Evolutionary conservation across 2,113 vertebrate species (phyloP).

Genomic region (Entomyzon cyanotis): DNA sequence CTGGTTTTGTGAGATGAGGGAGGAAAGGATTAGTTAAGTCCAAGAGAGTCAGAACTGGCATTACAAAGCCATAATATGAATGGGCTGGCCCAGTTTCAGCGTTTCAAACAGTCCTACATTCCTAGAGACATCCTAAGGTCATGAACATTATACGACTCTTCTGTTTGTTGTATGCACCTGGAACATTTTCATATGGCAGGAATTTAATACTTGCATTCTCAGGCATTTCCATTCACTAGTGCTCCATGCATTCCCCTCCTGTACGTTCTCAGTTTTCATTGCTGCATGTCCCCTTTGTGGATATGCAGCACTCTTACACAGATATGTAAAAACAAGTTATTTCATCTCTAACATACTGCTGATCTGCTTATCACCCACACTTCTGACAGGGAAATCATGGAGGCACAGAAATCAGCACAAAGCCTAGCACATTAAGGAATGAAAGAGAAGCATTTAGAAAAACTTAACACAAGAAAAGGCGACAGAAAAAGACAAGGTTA

Average conservation of each 20-base stretch:
- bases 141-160: neutral
- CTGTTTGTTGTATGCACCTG: neutral
- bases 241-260: neutral
- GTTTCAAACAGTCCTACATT: neutral
- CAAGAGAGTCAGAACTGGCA: neutral
- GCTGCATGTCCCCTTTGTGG: neutral
- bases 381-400: neutral
- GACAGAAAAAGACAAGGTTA: slow-evolving; percentile 48
- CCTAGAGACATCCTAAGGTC: neutral
- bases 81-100: neutral
- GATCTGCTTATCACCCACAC: neutral
- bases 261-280: neutral
- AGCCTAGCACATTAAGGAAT: neutral
- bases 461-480: neutral
- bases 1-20: neutral
- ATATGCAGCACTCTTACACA: neutral
- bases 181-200: neutral
- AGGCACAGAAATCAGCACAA: slow-evolving; percentile 3
- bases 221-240: neutral
- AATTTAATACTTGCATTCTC: neutral
- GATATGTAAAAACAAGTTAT: neutral
- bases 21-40: neutral
- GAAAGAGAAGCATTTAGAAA: slow-evolving; percentile 39
- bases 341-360: neutral
- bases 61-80: neutral